Evolutionary conservation across 2,113 vertebrate genomes (phyloP), one percentile per base, ranked within the genome.

Genomic region (Tenrec ecaudatus): DNA sequence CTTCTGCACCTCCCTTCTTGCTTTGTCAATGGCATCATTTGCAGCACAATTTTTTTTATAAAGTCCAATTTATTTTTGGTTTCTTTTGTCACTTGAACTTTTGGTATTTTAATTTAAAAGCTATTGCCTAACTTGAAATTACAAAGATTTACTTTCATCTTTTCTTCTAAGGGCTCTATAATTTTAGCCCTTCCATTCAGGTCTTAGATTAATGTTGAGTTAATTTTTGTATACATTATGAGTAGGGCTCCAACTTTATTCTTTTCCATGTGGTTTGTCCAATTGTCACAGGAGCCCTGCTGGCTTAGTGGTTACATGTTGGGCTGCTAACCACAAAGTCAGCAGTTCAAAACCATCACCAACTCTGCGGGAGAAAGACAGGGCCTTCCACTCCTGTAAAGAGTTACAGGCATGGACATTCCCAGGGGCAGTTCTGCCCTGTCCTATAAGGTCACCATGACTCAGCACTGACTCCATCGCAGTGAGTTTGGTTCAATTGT

Each of bases 61-160:
- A 95, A 92, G 22, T 84, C 23, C 25, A 38, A 38, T 40, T 87
- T 80, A 86, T 15, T 60, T 89, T 77, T 86, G 82, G 64, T 90
- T 82, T 71, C 62, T 73, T 53, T 95, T 57, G 16, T 90, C 43
- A 7, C 7, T 25, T 31, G 14, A 89, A n/a, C 38, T 87, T 83
- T 95, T 87, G 27, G 11, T 79, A 85, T 73, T 91, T 82, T 88
- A 71, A 75, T 4, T 62, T 87, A 92, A 57, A 92, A 90, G 66
- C 3, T 19, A 71, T 86, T 38, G 15, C 19, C 27, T 92, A 80
- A 47, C 6, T 3, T 25, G 87, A 87, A 33, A 12, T 88, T 80
- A 68, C 23, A 89, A 93, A 80, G 7, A 77, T 53, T 83, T 86
- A 92, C 62, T 87, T 92, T 82, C 47, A 62, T 27, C 38, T 91